Evolutionary conservation across 2,113 vertebrate genomes (phyloP), one percentile per base, ranked within the genome.

Genomic region (Zingel zingel): DNA sequence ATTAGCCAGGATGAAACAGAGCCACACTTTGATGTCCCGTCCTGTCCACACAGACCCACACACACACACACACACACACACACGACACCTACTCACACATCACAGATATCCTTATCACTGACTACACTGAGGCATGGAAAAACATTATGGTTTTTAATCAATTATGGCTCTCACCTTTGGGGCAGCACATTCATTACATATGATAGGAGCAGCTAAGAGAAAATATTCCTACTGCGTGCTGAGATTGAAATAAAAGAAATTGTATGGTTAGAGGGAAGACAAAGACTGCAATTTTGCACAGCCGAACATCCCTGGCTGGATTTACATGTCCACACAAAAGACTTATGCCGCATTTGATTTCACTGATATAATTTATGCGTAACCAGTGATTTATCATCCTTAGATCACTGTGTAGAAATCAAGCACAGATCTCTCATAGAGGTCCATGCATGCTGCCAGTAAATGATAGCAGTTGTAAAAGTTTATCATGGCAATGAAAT

Each of bases 61-160:
- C n/a, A 83, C n/a, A 70, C 75, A 58, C 50, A 58, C 54, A 84
- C 21, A 33, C 16, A 80, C 53, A 71, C 47, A 58, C 54, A 84
- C 21, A 33, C 30, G 59, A 63, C 66, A 58, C 74, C 33, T 25
- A 16, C 56, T 72, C 74, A 70, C 56, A 81, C 86, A 74, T 61
- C 67, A 62, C 74, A 85, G 77, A 86, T 85, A 88, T 85, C 86
- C 83, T 83, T 81, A 88, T 85, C 82, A 57, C 75, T 53, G 71
- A 83, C 77, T 70, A 88, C 69, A 88, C 83, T 51, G 74, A 63
- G 84, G 79, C 85, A 88, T 70, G 79, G 74, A 88, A 89, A 94
- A 95, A 94, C 89, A 94, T 92, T 91, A 93, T 89, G 91, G 84
- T 91, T 95, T 94, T 94, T 93, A 94, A 96, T 95, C 94, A 95